Evolutionary conservation across 2,888 invertebrate genomes (phyloP).

Genomic region (Taenaris catops): DNA sequence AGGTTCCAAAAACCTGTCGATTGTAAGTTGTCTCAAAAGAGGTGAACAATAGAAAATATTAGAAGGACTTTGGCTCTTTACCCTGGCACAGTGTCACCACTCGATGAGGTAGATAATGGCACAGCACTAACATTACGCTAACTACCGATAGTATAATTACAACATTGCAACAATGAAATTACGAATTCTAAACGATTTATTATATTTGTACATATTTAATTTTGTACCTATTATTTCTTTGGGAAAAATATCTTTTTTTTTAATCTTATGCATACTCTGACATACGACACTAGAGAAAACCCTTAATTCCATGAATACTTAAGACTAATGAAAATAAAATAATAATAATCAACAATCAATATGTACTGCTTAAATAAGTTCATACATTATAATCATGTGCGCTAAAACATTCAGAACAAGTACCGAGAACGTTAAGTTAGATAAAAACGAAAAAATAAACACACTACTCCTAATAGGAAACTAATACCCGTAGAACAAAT

Average conservation of each 20-base stretch:
- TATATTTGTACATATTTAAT: constrained; percentile 72
- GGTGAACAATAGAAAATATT: constrained; percentile 59
- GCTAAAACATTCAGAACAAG: constrained; percentile 57
- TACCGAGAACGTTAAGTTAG: constrained; percentile 38
- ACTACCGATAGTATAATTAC: constrained; percentile 56
- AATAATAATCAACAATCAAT: constrained; percentile 76
- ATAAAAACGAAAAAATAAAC: constrained; percentile 64
- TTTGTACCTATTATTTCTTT: constrained; percentile 80
- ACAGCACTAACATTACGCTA: constrained; percentile 58
- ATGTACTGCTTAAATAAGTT: constrained; percentile 42
- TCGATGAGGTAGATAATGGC: constrained; percentile 74
- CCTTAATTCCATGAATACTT: constrained; percentile 54
- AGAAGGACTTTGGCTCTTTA: constrained; percentile 69
- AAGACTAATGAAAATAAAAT: constrained; percentile 63
- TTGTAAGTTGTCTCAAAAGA: constrained; percentile 44
- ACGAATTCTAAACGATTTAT: constrained; percentile 55
- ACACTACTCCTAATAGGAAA: constrained; percentile 75
- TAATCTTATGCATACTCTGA: constrained; percentile 36
- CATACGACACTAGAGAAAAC: constrained; percentile 40
- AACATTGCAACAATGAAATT: constrained; percentile 71
- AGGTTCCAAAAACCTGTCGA: constrained; percentile 19
- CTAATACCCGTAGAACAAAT: constrained; percentile 80
- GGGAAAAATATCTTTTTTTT: constrained; percentile 69
- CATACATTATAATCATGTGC: constrained; percentile 55
- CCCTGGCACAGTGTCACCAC: constrained; percentile 56